Percentiles rank a stretch among this genome's conserved stretches.
Evolutionary conservation across 2,113 vertebrate species (phyloP).

Genomic region (Malurus cyaneus): DNA sequence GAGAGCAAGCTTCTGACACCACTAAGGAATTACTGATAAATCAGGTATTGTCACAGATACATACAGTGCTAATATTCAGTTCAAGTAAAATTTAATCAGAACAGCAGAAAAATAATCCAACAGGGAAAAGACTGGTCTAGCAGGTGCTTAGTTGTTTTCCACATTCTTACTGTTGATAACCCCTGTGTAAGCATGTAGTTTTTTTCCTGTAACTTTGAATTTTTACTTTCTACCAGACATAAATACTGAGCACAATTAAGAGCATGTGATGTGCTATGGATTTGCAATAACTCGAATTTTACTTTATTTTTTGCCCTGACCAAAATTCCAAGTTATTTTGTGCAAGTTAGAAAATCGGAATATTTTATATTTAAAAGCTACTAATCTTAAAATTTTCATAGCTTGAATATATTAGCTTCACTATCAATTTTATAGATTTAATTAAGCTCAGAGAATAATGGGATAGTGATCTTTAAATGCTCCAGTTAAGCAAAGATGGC

Average conservation of each 20-base stretch:
- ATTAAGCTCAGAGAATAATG: slow-evolving; percentile 60
- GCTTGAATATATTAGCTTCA: slow-evolving; percentile 38
- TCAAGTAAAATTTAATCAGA: neutral
- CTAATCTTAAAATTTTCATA: neutral
- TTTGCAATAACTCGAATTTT: neutral
- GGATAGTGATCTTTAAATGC: slow-evolving; percentile 63
- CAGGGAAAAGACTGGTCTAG: neutral
- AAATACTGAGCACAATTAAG: neutral
- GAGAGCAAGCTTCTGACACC: neutral
- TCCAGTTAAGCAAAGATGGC: slow-evolving; percentile 71
- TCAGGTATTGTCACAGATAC: neutral
- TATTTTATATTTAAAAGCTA: neutral
- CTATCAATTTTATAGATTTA: slow-evolving; percentile 10
- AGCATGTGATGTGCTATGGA: neutral
- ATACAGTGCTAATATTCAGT: neutral
- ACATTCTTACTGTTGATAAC: neutral
- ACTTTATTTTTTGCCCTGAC: neutral
- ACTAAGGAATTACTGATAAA: neutral
- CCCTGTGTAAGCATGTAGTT: neutral
- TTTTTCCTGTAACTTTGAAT: neutral
- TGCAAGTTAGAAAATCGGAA: neutral
- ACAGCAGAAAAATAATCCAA: neutral
- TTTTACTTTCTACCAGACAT: neutral
- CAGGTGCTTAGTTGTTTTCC: neutral
- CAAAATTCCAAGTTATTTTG: neutral